phyloP scores from a whole-genome alignment of 2,113 vertebrate species.

The Piliocolobus tephrosceles region DNA sequence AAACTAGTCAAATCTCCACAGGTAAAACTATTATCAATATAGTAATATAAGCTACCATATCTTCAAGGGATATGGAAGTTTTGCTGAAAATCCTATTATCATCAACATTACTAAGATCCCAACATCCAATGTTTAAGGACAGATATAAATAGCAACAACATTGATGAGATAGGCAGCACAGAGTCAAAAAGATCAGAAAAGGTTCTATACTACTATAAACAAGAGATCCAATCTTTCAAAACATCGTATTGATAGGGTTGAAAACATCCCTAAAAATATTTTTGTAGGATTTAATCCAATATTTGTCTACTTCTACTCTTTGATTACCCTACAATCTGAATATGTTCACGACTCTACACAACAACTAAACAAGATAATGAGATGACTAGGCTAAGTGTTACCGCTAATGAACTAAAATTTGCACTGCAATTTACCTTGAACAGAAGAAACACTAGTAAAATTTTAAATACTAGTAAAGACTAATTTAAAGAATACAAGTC shows the following conservation, averaged over 20 bases:
- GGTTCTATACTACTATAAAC: neutral
- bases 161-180: neutral
- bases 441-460: conserved; percentile 2
- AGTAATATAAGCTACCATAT: neutral
- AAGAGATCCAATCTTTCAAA: neutral
- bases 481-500: neutral
- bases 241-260: neutral
- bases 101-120: neutral
- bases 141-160: neutral
- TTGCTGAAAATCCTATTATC: conserved; percentile 1
- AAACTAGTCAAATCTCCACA: neutral
- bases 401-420: conserved; percentile 15
- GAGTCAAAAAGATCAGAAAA: conserved; percentile 31
- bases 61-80: neutral
- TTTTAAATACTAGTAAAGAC: neutral
- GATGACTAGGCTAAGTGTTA: conserved; percentile 10
- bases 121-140: neutral
- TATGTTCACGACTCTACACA: conserved; percentile 21
- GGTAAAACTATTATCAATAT: neutral
- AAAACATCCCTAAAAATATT: conserved; percentile 21
- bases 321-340: conserved; percentile 42
- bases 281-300: conserved; percentile 5
- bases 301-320: conserved; percentile 26
- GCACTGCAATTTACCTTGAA: conserved; percentile 24
- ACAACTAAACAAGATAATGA: conserved; percentile 37